Conservation (phyloP, 2,113 vertebrate genomes). For the Carassius gibelio region DNA sequence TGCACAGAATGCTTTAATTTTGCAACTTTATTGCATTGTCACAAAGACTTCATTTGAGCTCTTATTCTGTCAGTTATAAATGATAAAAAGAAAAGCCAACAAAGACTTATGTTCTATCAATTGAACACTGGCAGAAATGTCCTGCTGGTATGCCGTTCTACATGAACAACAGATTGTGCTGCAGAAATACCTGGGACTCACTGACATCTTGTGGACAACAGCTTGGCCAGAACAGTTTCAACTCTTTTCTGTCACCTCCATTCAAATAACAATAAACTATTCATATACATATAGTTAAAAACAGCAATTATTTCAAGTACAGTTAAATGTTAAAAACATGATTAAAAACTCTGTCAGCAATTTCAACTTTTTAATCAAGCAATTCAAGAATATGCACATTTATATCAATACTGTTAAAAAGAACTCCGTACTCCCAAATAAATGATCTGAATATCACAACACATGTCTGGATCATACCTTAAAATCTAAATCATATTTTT, state of each 20-base stretch:
- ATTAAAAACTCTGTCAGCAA: neutral
- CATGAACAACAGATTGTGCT: neutral
- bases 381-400: neutral
- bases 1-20: neutral
- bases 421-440: neutral
- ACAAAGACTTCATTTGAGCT: neutral
- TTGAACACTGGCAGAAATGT: neutral
- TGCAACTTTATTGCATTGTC: neutral
- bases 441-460: neutral
- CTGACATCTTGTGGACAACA: slow-evolving; percentile 37
- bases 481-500: neutral
- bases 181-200: slow-evolving; percentile 6
- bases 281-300: too few species aligned
- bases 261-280: neutral
- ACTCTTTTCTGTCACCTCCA: neutral
- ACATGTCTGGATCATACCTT: neutral
- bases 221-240: neutral
- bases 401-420: slow-evolving; percentile 40
- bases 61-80: neutral
- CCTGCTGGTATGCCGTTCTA: neutral
- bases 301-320: neutral
- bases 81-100: neutral
- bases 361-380: neutral
- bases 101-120: slow-evolving; percentile 1
- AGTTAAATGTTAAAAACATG: slow-evolving; percentile 2